Conservation (phyloP, 2,797 vertebrate species). For the Peromyscus attwateri region DNA sequence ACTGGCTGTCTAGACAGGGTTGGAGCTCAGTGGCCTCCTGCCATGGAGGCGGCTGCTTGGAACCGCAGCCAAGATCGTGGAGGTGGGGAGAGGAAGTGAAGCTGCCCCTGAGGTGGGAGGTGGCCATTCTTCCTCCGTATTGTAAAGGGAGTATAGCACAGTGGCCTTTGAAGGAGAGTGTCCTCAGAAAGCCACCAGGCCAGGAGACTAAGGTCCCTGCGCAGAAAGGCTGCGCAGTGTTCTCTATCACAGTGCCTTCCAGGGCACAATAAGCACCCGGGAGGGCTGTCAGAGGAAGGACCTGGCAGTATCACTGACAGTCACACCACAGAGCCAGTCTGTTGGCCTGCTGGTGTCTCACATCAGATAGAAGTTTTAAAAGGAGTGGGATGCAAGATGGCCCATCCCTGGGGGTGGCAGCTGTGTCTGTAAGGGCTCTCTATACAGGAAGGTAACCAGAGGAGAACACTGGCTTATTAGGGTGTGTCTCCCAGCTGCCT, state of each 20-base stretch:
- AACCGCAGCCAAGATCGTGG: not conserved
- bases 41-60: slow-evolving; percentile 17
- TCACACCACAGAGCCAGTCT: rapidly evolving
- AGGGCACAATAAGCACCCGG: rapidly evolving
- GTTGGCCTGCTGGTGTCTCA: not conserved
- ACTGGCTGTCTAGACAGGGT: slow-evolving; percentile 80
- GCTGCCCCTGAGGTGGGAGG: not conserved
- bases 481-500: too few species aligned
- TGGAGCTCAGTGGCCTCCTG: slow-evolving; percentile 69
- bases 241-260: not conserved
- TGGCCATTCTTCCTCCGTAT: not conserved
- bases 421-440: not conserved
- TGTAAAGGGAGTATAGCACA: not conserved
- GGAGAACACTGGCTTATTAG: rapidly evolving
- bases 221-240: not conserved
- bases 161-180: not conserved
- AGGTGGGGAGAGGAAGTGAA: not conserved
- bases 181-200: not conserved
- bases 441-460: rapidly evolving
- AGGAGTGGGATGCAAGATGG: not conserved
- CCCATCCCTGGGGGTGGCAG: rapidly evolving
- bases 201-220: not conserved
- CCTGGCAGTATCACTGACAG: not conserved
- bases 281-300: rapidly evolving
- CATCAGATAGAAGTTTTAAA: not conserved